Percentiles rank a stretch among this genome's conserved stretches.
These are phyloP conservation scores for Spilarctia lutea DNA, from an alignment of 2,888 invertebrate genomes.

Conservation along the genomic window DNA sequence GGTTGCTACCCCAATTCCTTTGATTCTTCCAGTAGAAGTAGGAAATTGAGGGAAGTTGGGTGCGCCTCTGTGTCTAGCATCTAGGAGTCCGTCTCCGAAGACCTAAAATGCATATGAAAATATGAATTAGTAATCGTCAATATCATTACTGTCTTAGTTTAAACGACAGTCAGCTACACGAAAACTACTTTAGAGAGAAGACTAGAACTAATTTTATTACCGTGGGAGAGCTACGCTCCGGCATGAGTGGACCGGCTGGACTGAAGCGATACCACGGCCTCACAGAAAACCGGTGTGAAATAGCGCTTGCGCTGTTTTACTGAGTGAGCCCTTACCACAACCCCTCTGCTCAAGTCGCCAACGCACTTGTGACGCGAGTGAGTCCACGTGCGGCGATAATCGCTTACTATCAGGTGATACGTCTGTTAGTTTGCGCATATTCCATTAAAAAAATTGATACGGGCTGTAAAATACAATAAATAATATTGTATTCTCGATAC, in stretches of 20 bases:
- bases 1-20: conserved; percentile 69
- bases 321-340: too few species aligned
- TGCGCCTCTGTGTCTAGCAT: conserved; percentile 74
- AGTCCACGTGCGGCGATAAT: too few species aligned
- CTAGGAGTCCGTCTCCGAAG: conserved; percentile 74
- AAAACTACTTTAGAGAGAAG: neutral
- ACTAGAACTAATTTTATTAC: neutral
- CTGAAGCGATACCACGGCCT: too few species aligned
- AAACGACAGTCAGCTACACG: neutral
- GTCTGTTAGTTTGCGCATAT: too few species aligned
- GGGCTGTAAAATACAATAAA: neutral
- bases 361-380: too few species aligned
- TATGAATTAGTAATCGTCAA: neutral
- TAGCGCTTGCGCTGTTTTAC: too few species aligned
- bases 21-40: conserved; percentile 63
- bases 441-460: too few species aligned
- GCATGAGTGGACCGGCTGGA: too few species aligned
- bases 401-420: too few species aligned
- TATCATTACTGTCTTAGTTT: neutral
- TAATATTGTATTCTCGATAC: neutral
- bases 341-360: too few species aligned
- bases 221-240: too few species aligned
- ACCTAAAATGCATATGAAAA: conserved; percentile 56
- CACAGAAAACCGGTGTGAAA: too few species aligned
- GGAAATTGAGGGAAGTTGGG: conserved; percentile 78